phyloP scores from a whole-genome alignment of 2,888 invertebrate species.

The Diadegma fenestrale region DNA sequence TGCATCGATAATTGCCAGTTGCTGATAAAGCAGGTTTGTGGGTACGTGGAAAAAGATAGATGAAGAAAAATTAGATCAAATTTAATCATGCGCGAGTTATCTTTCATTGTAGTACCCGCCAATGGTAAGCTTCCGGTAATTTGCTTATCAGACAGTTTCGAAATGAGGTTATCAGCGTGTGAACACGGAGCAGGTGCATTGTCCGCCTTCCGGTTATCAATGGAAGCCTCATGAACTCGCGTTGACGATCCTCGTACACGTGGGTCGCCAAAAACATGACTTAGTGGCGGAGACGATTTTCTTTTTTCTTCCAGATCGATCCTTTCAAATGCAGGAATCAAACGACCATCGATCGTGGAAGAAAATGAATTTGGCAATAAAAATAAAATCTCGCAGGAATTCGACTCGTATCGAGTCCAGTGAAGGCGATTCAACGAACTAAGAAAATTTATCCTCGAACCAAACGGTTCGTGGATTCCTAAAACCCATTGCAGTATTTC shows the following conservation, averaged over 20 bases:
- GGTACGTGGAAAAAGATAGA: neutral
- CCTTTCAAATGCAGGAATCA: neutral
- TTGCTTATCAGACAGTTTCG: conserved; percentile 18
- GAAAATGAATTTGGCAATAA: neutral
- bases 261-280: conserved; percentile 10
- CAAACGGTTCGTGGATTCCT: neutral
- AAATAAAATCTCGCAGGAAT: neutral
- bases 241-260: conserved; percentile 22
- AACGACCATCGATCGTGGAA: neutral
- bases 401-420: neutral
- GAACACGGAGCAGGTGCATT: conserved; percentile 27
- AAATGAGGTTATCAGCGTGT: conserved; percentile 40
- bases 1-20: neutral
- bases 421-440: neutral
- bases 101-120: neutral
- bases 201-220: conserved; percentile 14
- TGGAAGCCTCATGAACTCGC: conserved; percentile 55
- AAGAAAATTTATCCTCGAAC: neutral
- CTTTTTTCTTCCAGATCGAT: neutral
- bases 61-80: neutral
- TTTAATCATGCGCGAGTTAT: conserved; percentile 13
- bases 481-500: conserved; percentile 3
- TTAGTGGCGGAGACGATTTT: neutral
- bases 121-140: conserved; percentile 13
- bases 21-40: neutral